Conservation (phyloP, 30 jellyfish, hydroid and myxozoan genomes). For the Hydractinia symbiolongicarpus region DNA sequence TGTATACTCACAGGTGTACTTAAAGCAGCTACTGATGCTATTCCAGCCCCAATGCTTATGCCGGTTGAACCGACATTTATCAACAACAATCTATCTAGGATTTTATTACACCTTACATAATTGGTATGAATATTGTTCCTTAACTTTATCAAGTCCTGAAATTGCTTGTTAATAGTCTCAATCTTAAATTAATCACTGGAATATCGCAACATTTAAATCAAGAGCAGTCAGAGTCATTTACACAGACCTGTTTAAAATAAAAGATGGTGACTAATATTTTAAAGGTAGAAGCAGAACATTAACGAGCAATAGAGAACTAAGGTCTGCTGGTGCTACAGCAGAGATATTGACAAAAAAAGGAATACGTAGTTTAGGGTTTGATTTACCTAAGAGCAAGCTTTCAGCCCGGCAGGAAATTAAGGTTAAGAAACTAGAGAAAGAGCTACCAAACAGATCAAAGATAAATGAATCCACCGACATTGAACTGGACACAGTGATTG, state of each 20-base stretch:
- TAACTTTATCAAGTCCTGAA: not conserved
- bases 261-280: not conserved
- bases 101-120: not conserved
- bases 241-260: not conserved
- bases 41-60: not conserved
- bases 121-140: not conserved
- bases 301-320: not conserved
- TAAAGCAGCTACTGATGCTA: not conserved
- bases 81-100: not conserved
- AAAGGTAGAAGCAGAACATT: not conserved
- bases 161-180: not conserved
- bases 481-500: not conserved
- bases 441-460: not conserved
- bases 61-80: not conserved
- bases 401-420: not conserved
- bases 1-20: not conserved
- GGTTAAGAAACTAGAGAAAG: not conserved
- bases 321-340: not conserved
- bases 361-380: not conserved
- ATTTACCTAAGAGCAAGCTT: not conserved
- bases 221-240: not conserved
- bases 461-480: not conserved
- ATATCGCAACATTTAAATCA: too few species aligned
- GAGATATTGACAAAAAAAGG: not conserved
- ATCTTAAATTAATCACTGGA: not conserved